phyloP scores from a whole-genome alignment of 1,140 invertebrate genomes.

The Ostrea edulis region DNA sequence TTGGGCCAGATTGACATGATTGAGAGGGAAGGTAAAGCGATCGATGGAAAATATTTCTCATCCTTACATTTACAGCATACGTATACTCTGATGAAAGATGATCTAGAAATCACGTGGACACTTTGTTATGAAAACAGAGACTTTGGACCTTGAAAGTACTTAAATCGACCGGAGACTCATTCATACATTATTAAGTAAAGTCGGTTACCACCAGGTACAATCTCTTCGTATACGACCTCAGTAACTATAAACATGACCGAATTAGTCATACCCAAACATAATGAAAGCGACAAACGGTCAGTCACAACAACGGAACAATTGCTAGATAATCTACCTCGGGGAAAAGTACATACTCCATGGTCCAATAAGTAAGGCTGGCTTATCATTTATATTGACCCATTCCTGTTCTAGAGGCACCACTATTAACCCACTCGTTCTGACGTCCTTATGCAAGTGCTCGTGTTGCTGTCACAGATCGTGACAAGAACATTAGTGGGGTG shows the following conservation, averaged over 20 bases:
- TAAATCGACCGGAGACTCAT: neutral
- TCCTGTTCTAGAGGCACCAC: neutral
- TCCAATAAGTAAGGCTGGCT: neutral
- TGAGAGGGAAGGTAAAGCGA: too few relatives aligned
- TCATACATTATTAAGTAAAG: constrained; percentile 8
- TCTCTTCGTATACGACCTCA: neutral
- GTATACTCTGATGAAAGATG: too few relatives aligned
- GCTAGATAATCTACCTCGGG: neutral
- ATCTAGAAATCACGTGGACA: neutral
- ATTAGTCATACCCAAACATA: constrained; percentile 3
- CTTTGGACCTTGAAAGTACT: constrained; percentile 34
- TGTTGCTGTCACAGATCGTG: too few relatives aligned
- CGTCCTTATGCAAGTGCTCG: neutral
- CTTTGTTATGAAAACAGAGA: constrained; percentile 33
- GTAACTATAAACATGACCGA: constrained; percentile 34
- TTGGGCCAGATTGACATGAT: too few relatives aligned
- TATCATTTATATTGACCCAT: neutral
- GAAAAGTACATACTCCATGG: neutral
- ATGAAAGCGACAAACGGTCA: neutral
- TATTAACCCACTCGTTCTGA: neutral
- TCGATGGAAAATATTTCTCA: too few relatives aligned
- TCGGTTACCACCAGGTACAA: neutral
- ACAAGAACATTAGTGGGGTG: too few relatives aligned
- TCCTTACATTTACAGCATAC: too few relatives aligned
- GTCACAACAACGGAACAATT: neutral